These are phyloP conservation scores for Corydoras maculifer DNA, from an alignment of 2,113 vertebrate genomes.

Conservation along the genomic window DNA sequence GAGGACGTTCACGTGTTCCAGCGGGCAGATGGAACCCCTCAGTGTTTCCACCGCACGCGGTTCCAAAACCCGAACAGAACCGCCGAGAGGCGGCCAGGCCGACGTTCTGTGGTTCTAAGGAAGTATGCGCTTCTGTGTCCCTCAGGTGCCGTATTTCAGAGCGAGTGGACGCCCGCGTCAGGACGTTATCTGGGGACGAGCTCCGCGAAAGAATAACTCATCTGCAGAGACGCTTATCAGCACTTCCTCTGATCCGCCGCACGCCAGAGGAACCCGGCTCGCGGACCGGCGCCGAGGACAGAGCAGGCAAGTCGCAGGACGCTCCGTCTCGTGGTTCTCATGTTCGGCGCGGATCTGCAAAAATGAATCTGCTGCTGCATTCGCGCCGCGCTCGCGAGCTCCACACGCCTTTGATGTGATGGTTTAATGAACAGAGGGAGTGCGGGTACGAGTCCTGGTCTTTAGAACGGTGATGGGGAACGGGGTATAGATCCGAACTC, in stretches of 20 bases:
- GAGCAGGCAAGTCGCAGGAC: too few relatives aligned
- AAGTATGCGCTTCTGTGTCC: constrained; percentile 24
- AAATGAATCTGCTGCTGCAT: too few relatives aligned
- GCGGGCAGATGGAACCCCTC: constrained; percentile 55
- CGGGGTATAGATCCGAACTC: too few relatives aligned
- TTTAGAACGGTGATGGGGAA: too few relatives aligned
- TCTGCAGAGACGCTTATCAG: constrained; percentile 57
- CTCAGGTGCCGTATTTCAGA: constrained; percentile 27
- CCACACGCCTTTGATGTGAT: too few relatives aligned
- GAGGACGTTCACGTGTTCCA: too few relatives aligned
- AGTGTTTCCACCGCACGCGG: constrained; percentile 55
- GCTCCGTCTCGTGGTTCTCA: too few relatives aligned
- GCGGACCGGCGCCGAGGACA: neutral
- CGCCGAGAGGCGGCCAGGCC: constrained; percentile 50
- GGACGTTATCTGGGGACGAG: constrained; percentile 49
- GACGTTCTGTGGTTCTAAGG: constrained; percentile 22
- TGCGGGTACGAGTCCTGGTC: too few relatives aligned
- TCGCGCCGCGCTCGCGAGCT: too few relatives aligned
- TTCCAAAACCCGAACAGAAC: constrained; percentile 50
- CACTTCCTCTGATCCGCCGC: neutral
- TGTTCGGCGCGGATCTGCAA: too few relatives aligned
- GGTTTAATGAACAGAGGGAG: too few relatives aligned
- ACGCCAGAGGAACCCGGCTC: neutral
- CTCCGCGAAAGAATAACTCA: constrained; percentile 4
- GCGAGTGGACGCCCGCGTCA: constrained; percentile 44